These are phyloP conservation scores for Tyria jacobaeae DNA, from an alignment of 2,888 invertebrate species.

Conservation along the genomic window DNA sequence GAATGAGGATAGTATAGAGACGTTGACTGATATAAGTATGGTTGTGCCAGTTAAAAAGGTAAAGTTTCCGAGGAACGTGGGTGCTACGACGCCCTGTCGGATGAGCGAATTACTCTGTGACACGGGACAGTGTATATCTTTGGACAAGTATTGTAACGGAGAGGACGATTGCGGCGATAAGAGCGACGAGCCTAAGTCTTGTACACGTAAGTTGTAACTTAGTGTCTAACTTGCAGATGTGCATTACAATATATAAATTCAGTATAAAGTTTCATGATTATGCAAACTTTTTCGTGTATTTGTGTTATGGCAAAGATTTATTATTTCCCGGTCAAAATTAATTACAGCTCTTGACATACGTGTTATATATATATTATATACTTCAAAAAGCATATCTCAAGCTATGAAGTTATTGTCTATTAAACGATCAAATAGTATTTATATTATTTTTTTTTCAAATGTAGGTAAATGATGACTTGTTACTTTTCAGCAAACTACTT, in stretches of 20 bases:
- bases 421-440: too few relatives aligned
- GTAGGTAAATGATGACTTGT: too few relatives aligned
- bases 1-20: constrained; percentile 74
- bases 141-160: constrained; percentile 92
- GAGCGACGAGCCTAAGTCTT: constrained; percentile 91
- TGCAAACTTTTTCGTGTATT: neutral
- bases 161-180: constrained; percentile 92
- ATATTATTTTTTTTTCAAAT: too few relatives aligned
- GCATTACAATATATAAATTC: constrained; percentile 4
- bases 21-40: constrained; percentile 62
- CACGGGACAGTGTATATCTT: constrained; percentile 89
- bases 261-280: neutral
- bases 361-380: neutral
- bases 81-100: constrained; percentile 76
- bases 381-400: neutral
- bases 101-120: constrained; percentile 88
- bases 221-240: constrained; percentile 8
- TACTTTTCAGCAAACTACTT: too few relatives aligned
- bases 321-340: neutral
- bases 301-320: neutral
- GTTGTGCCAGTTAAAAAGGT: constrained; percentile 67
- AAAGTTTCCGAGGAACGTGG: constrained; percentile 66
- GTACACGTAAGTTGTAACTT: constrained; percentile 89
- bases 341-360: neutral
- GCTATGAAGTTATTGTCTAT: neutral